Base-by-base conservation (phyloP, 1,140 invertebrate genomes). In the Manduca sexta region DNA sequence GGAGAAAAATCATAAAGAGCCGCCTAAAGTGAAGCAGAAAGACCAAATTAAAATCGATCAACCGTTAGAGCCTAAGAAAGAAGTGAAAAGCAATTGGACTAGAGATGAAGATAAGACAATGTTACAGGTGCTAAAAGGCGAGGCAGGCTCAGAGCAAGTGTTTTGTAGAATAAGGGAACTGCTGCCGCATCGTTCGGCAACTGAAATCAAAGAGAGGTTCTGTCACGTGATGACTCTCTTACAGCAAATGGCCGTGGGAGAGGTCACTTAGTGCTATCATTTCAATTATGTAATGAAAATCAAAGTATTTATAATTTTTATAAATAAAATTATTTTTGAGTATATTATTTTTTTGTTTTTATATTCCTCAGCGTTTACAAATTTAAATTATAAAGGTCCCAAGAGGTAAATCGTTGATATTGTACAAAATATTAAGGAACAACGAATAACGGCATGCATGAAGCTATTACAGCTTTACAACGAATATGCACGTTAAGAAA, bases 71-170 rank as follows among this genome's bases (percentile, higher is more conserved):
- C 43, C 34, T 11, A 60, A 52, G 37, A 59, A 53, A 10, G 56
- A 57, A 38, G 35, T 52, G 2, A 63, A 62, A n/a, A 69, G 43
- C 29, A 79, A 58, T 69, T 89, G 90, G 88, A 91, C 87, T 4
- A 87, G 90, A 40, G 91, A 92, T 21, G 90, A 91, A 61, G 92
- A 93, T 69, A 92, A 91, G 66, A 87, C 91, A 1, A 92, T 93
- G 76, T 71, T 93, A 38, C 84, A 90, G 67, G 88, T 88, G 2
- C 78, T 90, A 35, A 89, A 90, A 65, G 67, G 84, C 2, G 85
- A 88, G 49, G 86, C 87, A 3, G 82, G 86, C 3, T 86, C 84
- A 0, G 85, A 88, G 17, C 66, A 85, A 45, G 82, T 88, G 6
- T 88, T 90, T 51, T 68, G 76, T 21, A 76, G 84, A 39, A 88